Evolutionary conservation across 2,113 vertebrate species (phyloP), one percentile per base, ranked within the genome.

Genomic region (Girardinichthys multiradiatus): DNA sequence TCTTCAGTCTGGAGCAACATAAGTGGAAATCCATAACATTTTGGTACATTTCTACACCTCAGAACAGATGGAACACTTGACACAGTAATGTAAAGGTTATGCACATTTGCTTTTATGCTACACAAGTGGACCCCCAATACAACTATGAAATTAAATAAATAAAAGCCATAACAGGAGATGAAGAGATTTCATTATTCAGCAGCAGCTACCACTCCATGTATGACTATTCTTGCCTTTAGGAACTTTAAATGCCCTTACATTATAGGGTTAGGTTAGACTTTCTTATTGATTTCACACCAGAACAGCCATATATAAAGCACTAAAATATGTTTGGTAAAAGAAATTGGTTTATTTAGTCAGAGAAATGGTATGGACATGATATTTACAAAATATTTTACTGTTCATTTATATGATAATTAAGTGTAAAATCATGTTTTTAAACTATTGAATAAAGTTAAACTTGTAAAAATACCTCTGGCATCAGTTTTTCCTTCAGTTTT

Each of bases 341-440:
- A 82, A 66, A 76, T 6, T 70, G 63, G 59, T 85, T 75, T 76
- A 60, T 74, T 31, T 68, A 79, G 77, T 61, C 15, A 7, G 42
- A 74, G 51, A 74, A 68, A 74, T 59, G 27, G 57, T 66, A 57
- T 30, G 31, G 51, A 42, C 57, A 74, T 74, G 72, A 76, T 65
- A 68, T 30, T 71, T 48, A 57, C 64, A 71, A 48, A 71, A 75
- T 76, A 86, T 87, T 89, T 73, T 80, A 87, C 75, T 79, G 60
- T 83, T 86, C 72, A 83, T 86, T 86, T 90, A 75, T 84, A 79
- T 83, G 77, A 59, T 77, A 69, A 84, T 84, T 86, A 86, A n/a
- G 70, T 88, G 82, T 84, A 81, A 69, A 83, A 71, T 73, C 33
- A 61, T 86, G 35, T 89, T 89, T 90, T 88, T 85, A 91, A 87